Base-by-base conservation (phyloP, 2,888 invertebrate genomes). In the Acronicta aceris region DNA sequence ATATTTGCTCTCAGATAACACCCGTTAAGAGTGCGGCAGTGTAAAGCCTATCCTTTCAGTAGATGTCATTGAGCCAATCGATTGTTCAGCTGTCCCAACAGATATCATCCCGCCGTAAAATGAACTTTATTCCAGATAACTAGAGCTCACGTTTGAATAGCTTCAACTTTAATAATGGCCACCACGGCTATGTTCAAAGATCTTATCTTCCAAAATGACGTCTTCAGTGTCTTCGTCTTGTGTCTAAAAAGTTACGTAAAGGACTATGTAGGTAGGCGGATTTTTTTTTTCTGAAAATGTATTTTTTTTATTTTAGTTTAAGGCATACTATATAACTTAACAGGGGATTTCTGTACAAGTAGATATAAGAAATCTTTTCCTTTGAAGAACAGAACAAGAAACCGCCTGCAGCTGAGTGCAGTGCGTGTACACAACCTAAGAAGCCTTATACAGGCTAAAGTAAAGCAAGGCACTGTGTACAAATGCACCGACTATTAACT, bases 41-140 rank as follows among this genome's bases (percentile, higher is more conserved):
- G 52, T 41, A 41, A 59, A 64, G 43, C 54, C 27, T 40, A 48
- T 46, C 48, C 33, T 54, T 69, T 69, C 59, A 68, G 69, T 49
- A 55, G 51, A 46, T 47, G 55, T 60, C 56, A 65, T 57, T 52
- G 15, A 59, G 48, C 17, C 59, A 48, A 56, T 59, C 59, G 38
- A 47, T 59, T 55, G 46, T 43, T 65, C 36, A 53, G 46, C 47
- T 53, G 42, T 16, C 49, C 47, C 38, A 0, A 36, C 16, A 46
- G 30, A 33, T 21, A 36, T 33, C 15, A 10, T 6, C 27, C 3
- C 38, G 40, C 3, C 10, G 52, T n/a, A 55, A 64, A 55, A 53
- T n/a, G 13, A 53, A 12, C 41, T 42, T 38, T 27, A 27, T 27
- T 9, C 0, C 5, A 16, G 0, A 12, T 16, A 12, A 2, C 6